A percentile compares a stretch with the other conserved stretches of the same genome.
Evolutionary conservation across 2,797 vertebrate species (phyloP).

Genomic region (Cossypha niveicapilla): DNA sequence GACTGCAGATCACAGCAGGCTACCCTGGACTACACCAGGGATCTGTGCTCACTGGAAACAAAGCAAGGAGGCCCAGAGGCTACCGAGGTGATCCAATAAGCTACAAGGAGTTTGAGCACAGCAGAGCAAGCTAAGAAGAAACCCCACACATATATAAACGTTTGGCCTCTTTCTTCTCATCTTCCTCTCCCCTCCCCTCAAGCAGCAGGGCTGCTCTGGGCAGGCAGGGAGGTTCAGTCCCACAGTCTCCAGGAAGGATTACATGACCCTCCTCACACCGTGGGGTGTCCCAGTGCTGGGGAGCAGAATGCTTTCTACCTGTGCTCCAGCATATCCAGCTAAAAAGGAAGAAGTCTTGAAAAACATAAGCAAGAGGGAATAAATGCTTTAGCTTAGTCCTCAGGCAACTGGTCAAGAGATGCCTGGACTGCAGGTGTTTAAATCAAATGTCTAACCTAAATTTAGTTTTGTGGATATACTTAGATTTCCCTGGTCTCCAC

Average conservation of each 20-base stretch:
- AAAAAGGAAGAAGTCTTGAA: not conserved
- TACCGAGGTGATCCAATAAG: rapidly evolving
- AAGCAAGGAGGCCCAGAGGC: not conserved
- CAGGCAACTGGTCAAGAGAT: not conserved
- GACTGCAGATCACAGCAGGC: not conserved
- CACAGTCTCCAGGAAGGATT: not conserved
- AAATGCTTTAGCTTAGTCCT: not conserved
- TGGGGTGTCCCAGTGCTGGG: not conserved
- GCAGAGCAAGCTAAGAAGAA: not conserved
- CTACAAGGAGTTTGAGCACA: not conserved
- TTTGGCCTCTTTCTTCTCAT: not conserved
- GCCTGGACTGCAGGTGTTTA: not conserved
- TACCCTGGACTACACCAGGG: too few species aligned
- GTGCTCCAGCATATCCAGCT: not conserved
- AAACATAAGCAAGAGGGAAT: not conserved
- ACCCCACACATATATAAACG: rapidly evolving
- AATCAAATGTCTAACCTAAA: not conserved
- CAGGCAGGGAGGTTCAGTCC: not conserved
- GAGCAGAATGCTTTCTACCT: not conserved
- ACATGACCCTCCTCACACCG: rapidly evolving
- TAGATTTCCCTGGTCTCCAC: not conserved
- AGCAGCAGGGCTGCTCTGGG: not conserved
- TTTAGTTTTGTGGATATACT: not conserved
- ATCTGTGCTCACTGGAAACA: not conserved
- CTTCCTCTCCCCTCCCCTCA: not conserved